These are phyloP conservation scores for Herminia tarsipennalis DNA, from an alignment of 2,888 invertebrate species.

Conservation along the genomic window DNA sequence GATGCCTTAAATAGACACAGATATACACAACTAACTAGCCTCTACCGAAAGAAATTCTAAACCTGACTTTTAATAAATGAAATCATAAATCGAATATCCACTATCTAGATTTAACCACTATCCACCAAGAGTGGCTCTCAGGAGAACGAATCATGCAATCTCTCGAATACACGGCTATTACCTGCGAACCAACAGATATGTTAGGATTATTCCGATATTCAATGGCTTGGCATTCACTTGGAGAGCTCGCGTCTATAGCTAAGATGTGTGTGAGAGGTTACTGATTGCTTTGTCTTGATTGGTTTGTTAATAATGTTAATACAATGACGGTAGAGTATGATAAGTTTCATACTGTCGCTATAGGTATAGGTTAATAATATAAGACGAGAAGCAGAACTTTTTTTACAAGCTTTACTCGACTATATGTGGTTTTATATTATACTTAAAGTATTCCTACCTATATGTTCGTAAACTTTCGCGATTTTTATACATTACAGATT, in stretches of 20 bases:
- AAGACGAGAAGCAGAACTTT: no score
- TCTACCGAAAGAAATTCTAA: no score
- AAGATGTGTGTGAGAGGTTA: slow-evolving; percentile 1
- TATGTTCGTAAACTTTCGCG: no score
- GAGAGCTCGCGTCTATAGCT: slow-evolving; percentile 6
- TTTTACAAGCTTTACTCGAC: no score
- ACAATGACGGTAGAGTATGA: neutral
- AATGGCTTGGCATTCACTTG: slow-evolving; percentile 18
- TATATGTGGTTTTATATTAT: no score
- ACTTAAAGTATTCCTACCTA: no score
- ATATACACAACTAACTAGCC: no score
- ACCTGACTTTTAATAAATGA: slow-evolving; percentile 43
- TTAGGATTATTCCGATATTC: slow-evolving; percentile 24
- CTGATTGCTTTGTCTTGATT: neutral
- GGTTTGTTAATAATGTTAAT: neutral
- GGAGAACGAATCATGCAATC: slow-evolving; percentile 45
- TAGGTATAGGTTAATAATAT: no score
- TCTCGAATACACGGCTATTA: slow-evolving; percentile 49
- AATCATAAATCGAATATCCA: slow-evolving; percentile 34
- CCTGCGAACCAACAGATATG: slow-evolving; percentile 13
- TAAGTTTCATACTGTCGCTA: no score
- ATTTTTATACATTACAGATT: no score
- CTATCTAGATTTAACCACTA: slow-evolving; percentile 46
- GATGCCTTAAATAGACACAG: no score
- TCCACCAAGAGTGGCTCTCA: slow-evolving; percentile 42